These are phyloP conservation scores for Bombus impatiens DNA, from an alignment of 1,140 invertebrate genomes.

Conservation along the genomic window DNA sequence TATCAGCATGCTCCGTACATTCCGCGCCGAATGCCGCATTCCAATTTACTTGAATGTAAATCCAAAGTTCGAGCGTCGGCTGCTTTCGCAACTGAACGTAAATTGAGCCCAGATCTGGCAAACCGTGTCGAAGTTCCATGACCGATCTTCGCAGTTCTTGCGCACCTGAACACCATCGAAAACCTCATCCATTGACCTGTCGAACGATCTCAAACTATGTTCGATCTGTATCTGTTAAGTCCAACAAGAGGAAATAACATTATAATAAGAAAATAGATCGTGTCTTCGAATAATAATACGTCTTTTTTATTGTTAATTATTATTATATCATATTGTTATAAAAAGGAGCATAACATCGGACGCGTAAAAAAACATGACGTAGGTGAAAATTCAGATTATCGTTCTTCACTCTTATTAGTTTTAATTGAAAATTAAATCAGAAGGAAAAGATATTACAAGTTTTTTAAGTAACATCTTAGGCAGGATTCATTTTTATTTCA, in stretches of 20 bases:
- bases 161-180: background rate
- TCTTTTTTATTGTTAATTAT: background rate
- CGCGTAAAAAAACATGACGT: background rate
- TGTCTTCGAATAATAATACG: background rate
- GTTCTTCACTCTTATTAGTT: background rate
- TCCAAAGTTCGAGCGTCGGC: conserved; percentile 28
- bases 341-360: too few species aligned
- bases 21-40: conserved; percentile 22
- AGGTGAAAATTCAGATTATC: background rate
- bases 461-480: background rate
- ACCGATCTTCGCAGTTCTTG: conserved; percentile 6
- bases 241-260: too few species aligned
- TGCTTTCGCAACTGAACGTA: conserved; percentile 2
- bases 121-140: conserved; percentile 38
- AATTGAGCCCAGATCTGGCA: conserved; percentile 23
- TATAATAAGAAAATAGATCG: background rate
- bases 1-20: conserved; percentile 20
- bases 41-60: conserved; percentile 46
- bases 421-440: background rate
- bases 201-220: background rate
- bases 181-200: background rate
- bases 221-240: background rate
- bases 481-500: too few species aligned
- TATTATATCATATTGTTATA: too few species aligned
- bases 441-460: background rate